Base-by-base conservation (phyloP, 1,140 invertebrate genomes). In the Hycleus cichorii region DNA sequence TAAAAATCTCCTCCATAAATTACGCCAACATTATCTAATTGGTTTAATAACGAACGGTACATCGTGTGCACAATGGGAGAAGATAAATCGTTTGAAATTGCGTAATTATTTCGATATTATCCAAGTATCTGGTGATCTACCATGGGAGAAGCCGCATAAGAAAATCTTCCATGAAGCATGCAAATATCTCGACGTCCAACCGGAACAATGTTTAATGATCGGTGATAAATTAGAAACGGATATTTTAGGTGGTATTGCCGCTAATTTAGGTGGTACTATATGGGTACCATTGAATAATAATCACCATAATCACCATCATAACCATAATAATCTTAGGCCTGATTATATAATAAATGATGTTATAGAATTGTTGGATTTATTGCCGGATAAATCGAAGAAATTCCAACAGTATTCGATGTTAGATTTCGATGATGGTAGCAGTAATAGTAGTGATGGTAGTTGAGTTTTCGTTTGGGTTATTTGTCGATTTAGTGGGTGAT, bases 151-250 rank as follows among this genome's bases (percentile, higher is more conserved):
- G 69, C 89, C 90, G 1, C 78, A 90, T 65, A 78, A 83, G 55
- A 80, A 85, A 69, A 91, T 92, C 71, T 89, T 90, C 70, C 76
- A 83, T 50, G 81, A 86, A 60, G 89, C 89, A 5, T 91, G 87
- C 75, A 80, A 84, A 65, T 80, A 78, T 64, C 79, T 92, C 39
- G 78, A 82, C 56, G 85, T 92, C 6, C 76, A 82, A 62, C 83
- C 89, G 0, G 71, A 80, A 11, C 80, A 83, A 62, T 91, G 88
- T 74, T 81, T 90, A 60, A 92, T 93, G 88, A 84, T 93, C 64
- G 90, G 90, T 7, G 90, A 92, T 68, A 90, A 89, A 70, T 70
- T 92, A 57, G 87, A 91, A 71, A 91, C 89, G 7, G 90, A 92
- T 74, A 92, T 93, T 60, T 77, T 79, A 81, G 90, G 90, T 46